These are phyloP conservation scores for Polyploca ridens DNA, from an alignment of 2,888 invertebrate genomes.

Conservation along the genomic window DNA sequence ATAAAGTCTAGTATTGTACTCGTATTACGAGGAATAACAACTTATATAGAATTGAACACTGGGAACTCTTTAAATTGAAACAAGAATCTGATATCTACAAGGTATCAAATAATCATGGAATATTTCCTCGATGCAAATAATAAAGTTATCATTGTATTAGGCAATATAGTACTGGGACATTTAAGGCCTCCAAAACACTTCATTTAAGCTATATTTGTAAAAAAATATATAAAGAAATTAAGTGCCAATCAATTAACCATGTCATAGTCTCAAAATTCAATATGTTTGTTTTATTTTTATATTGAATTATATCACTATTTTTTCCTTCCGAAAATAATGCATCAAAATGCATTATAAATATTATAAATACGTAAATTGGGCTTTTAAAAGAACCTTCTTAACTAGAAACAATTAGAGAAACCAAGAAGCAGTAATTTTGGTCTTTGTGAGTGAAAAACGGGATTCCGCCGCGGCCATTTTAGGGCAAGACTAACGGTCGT, in stretches of 20 bases:
- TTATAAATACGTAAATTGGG: constrained; percentile 15
- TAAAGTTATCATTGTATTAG: too few relatives aligned
- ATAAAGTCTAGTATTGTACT: background rate
- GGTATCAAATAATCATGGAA: too few relatives aligned
- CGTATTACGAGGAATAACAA: background rate
- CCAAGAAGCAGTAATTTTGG: constrained; percentile 56
- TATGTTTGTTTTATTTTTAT: too few relatives aligned
- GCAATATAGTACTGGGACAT: background rate
- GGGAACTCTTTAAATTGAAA: background rate
- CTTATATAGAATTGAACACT: background rate
- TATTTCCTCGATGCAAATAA: too few relatives aligned
- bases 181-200: too few relatives aligned
- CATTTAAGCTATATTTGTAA: too few relatives aligned
- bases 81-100: background rate
- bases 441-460: constrained; percentile 63
- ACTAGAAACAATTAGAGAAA: constrained; percentile 57
- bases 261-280: too few relatives aligned
- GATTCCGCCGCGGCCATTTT: constrained; percentile 50
- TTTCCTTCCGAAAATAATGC: background rate
- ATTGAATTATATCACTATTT: background rate
- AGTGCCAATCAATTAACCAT: too few relatives aligned
- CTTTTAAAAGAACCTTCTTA: constrained; percentile 39
- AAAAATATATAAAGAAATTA: too few relatives aligned
- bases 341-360: too few relatives aligned
- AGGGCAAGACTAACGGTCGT: constrained; percentile 55